Conservation (phyloP, 2,113 vertebrate genomes). For the Tyto alba region DNA sequence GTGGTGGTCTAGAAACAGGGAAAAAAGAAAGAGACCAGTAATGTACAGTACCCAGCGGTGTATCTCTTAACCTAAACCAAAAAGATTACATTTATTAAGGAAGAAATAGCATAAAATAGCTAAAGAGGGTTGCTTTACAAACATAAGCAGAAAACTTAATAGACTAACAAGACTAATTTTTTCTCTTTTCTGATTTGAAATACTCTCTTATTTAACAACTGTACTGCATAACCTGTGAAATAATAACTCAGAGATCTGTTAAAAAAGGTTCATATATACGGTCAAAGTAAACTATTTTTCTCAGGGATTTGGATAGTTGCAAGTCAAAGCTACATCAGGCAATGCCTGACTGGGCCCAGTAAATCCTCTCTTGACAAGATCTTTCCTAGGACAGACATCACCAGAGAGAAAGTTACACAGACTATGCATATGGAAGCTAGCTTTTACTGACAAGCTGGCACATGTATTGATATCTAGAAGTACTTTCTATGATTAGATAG, state of each 20-base stretch:
- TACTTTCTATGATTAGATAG: not conserved
- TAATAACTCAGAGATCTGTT: not conserved
- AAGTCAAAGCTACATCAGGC: not conserved
- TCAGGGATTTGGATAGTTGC: not conserved
- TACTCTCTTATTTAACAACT: not conserved
- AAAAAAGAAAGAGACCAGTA: not conserved
- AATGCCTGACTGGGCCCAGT: not conserved
- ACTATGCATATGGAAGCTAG: not conserved
- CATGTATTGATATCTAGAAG: not conserved
- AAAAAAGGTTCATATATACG: not conserved
- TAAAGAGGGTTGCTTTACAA: not conserved
- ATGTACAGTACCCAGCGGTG: fast-evolving
- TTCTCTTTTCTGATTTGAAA: not conserved
- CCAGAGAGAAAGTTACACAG: not conserved
- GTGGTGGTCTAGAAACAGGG: not conserved
- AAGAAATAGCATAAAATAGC: not conserved
- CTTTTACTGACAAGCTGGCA: not conserved
- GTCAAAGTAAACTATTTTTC: not conserved
- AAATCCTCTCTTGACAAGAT: not conserved
- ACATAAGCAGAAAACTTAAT: not conserved
- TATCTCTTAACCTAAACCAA: not conserved
- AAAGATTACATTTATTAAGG: not conserved
- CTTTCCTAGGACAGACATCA: not conserved
- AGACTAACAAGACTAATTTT: not conserved
- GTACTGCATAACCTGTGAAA: not conserved